Conservation (phyloP, 2,113 vertebrate genomes). For the Castor canadensis region DNA sequence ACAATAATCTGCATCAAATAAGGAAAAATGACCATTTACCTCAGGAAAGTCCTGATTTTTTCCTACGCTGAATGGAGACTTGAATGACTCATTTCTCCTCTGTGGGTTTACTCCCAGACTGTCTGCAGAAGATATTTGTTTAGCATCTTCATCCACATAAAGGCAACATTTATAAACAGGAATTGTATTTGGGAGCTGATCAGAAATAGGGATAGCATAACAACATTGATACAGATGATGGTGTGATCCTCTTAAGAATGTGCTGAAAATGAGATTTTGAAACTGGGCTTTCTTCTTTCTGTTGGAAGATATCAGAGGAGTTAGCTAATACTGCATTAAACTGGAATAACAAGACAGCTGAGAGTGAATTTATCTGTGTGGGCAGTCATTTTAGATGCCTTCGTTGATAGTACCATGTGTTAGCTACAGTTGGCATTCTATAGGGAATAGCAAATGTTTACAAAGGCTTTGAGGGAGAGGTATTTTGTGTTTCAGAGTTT, state of each 20-base stretch:
- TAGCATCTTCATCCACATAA: rapidly evolving
- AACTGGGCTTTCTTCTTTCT: not conserved
- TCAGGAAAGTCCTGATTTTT: not conserved
- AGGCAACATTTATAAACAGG: not conserved
- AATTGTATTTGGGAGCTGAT: not conserved
- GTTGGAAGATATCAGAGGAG: not conserved
- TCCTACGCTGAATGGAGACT: rapidly evolving
- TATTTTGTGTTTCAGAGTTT: not conserved
- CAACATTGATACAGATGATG: not conserved
- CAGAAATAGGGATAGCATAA: not conserved
- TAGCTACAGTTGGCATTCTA: conserved; percentile 38
- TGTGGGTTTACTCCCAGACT: too few relatives aligned
- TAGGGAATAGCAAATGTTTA: conserved; percentile 47
- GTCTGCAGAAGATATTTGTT: not conserved
- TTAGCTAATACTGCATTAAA: conserved; percentile 21
- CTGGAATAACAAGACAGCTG: conserved; percentile 54
- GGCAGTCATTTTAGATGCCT: conserved; percentile 16
- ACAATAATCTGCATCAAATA: not conserved
- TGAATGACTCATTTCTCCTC: not conserved
- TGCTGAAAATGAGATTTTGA: not conserved
- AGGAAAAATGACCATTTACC: not conserved
- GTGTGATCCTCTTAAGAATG: not conserved
- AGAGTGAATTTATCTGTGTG: conserved; percentile 19
- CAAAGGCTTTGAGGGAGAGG: not conserved
- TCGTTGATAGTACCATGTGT: conserved; percentile 29